These are phyloP conservation scores for Oryzias melastigma DNA, from an alignment of 2,113 vertebrate species.

Conservation along the genomic window DNA sequence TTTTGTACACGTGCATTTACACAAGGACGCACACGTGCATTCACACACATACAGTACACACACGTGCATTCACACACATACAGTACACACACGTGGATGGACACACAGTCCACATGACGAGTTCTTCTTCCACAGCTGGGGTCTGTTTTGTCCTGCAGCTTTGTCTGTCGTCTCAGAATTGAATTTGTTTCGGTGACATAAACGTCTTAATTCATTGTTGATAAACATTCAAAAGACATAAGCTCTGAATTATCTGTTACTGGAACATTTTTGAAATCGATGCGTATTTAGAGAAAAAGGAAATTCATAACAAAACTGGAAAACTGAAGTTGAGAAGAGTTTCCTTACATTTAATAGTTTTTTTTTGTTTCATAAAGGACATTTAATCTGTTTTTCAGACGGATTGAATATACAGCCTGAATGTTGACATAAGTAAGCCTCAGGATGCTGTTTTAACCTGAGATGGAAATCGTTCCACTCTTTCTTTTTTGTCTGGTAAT, in stretches of 20 bases:
- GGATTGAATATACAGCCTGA: too few relatives aligned
- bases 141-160: conserved; percentile 5
- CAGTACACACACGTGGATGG: too few relatives aligned
- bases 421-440: too few relatives aligned
- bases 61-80: not conserved
- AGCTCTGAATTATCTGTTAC: not conserved
- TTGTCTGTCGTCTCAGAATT: not conserved
- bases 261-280: too few relatives aligned
- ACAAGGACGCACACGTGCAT: not conserved
- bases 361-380: too few relatives aligned
- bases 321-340: too few relatives aligned
- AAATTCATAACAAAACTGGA: too few relatives aligned
- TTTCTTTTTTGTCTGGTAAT: too few relatives aligned
- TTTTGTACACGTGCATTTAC: not conserved
- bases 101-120: conserved; percentile 1
- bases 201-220: not conserved
- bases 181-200: conserved; percentile 2
- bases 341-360: too few relatives aligned
- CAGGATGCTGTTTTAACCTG: too few relatives aligned
- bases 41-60: not conserved
- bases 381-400: too few relatives aligned
- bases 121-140: conserved; percentile 21
- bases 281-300: not conserved
- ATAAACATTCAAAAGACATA: conserved; percentile 2
- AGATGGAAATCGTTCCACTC: too few relatives aligned